Conservation (phyloP, 2,888 invertebrate species). For the Lutraria lutraria region DNA sequence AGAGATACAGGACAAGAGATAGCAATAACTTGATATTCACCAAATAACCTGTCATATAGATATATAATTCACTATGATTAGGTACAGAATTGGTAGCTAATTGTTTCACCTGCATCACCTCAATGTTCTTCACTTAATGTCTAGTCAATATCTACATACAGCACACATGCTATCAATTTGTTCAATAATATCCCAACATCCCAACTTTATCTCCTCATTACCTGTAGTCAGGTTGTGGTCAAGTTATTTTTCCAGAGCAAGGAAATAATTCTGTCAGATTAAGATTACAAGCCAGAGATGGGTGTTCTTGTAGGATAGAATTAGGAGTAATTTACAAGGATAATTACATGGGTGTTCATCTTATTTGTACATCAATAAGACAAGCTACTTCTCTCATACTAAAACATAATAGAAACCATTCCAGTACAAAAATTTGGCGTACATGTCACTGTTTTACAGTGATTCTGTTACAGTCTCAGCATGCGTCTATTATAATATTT, state of each 20-base stretch:
- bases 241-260: not conserved
- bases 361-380: not conserved
- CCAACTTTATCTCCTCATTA: not conserved
- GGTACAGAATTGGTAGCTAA: not conserved
- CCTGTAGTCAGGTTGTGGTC: not conserved
- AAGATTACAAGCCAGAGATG: not conserved
- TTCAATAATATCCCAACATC: not conserved
- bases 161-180: not conserved
- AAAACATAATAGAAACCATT: not conserved
- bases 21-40: not conserved
- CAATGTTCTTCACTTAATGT: not conserved
- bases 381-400: not conserved
- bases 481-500: too few relatives aligned
- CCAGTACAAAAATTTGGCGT: not conserved
- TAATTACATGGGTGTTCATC: not conserved
- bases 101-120: constrained; percentile 10
- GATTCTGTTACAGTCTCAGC: too few relatives aligned
- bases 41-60: not conserved
- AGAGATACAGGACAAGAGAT: not conserved
- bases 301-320: not conserved
- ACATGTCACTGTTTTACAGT: too few relatives aligned
- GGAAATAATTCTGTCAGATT: not conserved
- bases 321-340: not conserved
- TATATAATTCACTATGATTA: not conserved
- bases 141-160: not conserved